These are phyloP conservation scores for Percopsis omiscomaycus DNA, from an alignment of 2,797 vertebrate species.

Conservation along the genomic window DNA sequence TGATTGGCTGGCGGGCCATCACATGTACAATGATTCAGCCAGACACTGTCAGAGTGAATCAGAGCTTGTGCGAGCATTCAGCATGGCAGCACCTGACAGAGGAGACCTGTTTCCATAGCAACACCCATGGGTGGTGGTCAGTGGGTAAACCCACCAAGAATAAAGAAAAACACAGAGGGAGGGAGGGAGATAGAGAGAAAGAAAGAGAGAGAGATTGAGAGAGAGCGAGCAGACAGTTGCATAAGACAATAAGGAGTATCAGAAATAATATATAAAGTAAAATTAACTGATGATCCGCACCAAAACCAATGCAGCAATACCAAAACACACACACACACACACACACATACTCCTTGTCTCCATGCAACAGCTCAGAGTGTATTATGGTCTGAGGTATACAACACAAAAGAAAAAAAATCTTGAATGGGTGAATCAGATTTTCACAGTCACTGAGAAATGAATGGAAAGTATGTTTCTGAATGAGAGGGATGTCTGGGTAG, in stretches of 20 bases:
- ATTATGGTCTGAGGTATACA: constrained; percentile 49
- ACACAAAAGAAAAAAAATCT: constrained; percentile 53
- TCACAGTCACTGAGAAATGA: constrained; percentile 51
- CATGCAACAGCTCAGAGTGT: constrained; percentile 53
- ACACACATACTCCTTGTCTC: constrained; percentile 41
- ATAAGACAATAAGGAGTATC: constrained; percentile 18
- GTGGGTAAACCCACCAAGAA: neutral
- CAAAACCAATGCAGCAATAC: constrained; percentile 31
- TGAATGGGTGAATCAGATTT: constrained; percentile 69
- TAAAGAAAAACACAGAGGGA: constrained; percentile 25
- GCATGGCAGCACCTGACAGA: constrained; percentile 64
- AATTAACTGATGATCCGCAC: constrained; percentile 20
- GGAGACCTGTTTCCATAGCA: constrained; percentile 72
- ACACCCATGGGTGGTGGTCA: constrained; percentile 32
- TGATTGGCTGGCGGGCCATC: constrained; percentile 49
- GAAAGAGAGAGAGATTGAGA: constrained; percentile 9
- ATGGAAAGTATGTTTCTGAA: constrained; percentile 57
- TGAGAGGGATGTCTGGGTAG: constrained; percentile 35
- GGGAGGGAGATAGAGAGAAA: neutral
- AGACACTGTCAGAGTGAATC: constrained; percentile 63
- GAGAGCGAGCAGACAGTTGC: constrained; percentile 25
- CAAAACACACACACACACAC: constrained; percentile 2
- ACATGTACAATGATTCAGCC: constrained; percentile 65
- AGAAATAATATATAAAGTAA: constrained; percentile 29
- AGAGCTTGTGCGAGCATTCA: constrained; percentile 49